Conservation (phyloP, 1,140 invertebrate species). For the Stegodyphus mimosarum region DNA sequence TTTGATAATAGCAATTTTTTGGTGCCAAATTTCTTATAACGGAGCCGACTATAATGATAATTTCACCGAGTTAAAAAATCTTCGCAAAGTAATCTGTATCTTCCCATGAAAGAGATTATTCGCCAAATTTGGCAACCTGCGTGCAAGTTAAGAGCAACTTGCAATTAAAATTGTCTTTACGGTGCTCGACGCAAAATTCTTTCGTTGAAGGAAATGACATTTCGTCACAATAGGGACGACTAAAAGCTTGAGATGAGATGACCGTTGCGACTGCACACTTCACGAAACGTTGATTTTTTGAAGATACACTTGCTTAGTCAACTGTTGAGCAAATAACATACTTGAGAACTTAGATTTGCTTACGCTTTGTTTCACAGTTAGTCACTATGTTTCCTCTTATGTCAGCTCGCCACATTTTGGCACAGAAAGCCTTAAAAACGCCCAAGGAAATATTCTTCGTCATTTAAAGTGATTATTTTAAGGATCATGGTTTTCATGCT, state of each 20-base stretch:
- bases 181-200: slow-evolving; percentile 31
- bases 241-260: not conserved
- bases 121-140: not conserved
- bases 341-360: slow-evolving; percentile 20
- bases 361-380: slow-evolving; percentile 31
- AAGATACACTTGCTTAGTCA: slow-evolving; percentile 51
- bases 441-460: too few relatives aligned
- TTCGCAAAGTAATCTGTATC: not conserved
- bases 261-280: slow-evolving; percentile 29
- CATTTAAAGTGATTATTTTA: too few relatives aligned
- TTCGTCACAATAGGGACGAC: slow-evolving; percentile 25
- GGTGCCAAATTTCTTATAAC: too few relatives aligned
- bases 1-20: too few relatives aligned
- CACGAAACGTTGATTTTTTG: not conserved
- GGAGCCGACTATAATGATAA: too few relatives aligned
- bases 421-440: too few relatives aligned
- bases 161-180: slow-evolving; percentile 32
- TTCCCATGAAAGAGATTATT: not conserved
- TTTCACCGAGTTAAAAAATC: too few relatives aligned
- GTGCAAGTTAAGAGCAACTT: not conserved
- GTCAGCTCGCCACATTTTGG: too few relatives aligned
- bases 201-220: slow-evolving; percentile 41
- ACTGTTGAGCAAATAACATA: slow-evolving; percentile 34
- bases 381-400: slow-evolving; percentile 3
- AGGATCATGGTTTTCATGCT: too few relatives aligned